Conservation (phyloP, 1,140 invertebrate species). For the Dufourea novaeangliae region DNA sequence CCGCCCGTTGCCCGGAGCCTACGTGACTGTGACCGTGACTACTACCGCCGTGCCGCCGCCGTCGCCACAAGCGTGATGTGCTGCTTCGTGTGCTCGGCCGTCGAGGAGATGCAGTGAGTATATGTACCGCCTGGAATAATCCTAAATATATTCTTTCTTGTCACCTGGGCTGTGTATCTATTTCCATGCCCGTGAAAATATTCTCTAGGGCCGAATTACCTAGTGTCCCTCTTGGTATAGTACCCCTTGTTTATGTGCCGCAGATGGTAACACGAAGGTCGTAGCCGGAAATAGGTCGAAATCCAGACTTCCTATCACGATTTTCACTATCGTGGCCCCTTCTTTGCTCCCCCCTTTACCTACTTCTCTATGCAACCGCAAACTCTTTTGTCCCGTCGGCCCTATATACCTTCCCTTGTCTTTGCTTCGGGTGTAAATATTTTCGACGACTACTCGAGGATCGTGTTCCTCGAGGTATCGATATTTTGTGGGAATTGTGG, state of each 20-base stretch:
- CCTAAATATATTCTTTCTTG: too few relatives aligned
- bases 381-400: not conserved
- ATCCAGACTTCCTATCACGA: slow-evolving; percentile 20
- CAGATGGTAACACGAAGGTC: slow-evolving; percentile 54
- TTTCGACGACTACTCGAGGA: not conserved
- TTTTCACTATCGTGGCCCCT: not conserved
- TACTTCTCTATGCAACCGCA: too few relatives aligned
- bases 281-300: slow-evolving; percentile 45
- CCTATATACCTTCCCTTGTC: not conserved
- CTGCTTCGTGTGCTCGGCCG: slow-evolving; percentile 22
- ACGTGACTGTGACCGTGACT: slow-evolving; percentile 66
- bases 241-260: slow-evolving; percentile 42
- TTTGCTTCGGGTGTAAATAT: not conserved
- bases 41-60: slow-evolving; percentile 38
- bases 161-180: too few relatives aligned
- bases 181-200: not conserved
- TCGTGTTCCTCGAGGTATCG: not conserved
- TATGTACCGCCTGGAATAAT: too few relatives aligned
- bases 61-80: slow-evolving; percentile 38
- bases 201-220: too few relatives aligned
- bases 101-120: slow-evolving; percentile 62
- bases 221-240: too few relatives aligned
- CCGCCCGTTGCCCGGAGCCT: slow-evolving; percentile 29
- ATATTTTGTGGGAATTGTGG: slow-evolving; percentile 14
- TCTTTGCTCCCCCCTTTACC: not conserved